These are phyloP conservation scores for Falco naumanni DNA, from an alignment of 2,797 vertebrate species.

Conservation along the genomic window DNA sequence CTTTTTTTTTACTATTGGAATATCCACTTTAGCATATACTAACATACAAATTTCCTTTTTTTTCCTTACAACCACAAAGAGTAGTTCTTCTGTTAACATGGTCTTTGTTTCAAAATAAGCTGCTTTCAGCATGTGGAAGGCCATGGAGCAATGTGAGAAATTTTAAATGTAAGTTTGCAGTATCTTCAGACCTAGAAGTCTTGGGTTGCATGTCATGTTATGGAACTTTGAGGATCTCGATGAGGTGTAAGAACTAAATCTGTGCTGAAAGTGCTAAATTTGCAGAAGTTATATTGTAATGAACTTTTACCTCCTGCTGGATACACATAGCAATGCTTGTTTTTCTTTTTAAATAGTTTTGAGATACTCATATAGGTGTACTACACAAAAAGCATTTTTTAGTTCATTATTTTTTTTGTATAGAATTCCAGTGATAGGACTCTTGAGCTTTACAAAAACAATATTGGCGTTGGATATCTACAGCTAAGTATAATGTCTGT, in stretches of 20 bases:
- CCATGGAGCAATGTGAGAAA: neutral
- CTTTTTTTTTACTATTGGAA: neutral
- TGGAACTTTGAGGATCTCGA: neutral
- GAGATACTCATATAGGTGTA: neutral
- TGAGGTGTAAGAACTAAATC: neutral
- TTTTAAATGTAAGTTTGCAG: neutral
- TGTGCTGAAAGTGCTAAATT: neutral
- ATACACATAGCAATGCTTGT: neutral
- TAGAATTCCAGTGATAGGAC: neutral
- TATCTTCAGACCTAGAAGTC: neutral
- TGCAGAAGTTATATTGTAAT: neutral
- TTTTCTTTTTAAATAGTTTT: neutral
- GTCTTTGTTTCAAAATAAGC: neutral
- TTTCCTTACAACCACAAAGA: neutral
- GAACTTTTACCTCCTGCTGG: neutral
- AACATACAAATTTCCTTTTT: neutral
- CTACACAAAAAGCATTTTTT: neutral
- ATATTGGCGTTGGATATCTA: neutral
- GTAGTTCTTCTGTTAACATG: neutral
- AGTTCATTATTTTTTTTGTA: neutral
- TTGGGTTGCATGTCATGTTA: neutral
- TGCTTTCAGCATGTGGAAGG: neutral
- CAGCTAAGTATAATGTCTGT: neutral
- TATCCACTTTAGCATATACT: neutral
- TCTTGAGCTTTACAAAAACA: conserved; percentile 10